Evolutionary conservation across 2,888 invertebrate genomes (phyloP).

Genomic region (Xylota segnis): DNA sequence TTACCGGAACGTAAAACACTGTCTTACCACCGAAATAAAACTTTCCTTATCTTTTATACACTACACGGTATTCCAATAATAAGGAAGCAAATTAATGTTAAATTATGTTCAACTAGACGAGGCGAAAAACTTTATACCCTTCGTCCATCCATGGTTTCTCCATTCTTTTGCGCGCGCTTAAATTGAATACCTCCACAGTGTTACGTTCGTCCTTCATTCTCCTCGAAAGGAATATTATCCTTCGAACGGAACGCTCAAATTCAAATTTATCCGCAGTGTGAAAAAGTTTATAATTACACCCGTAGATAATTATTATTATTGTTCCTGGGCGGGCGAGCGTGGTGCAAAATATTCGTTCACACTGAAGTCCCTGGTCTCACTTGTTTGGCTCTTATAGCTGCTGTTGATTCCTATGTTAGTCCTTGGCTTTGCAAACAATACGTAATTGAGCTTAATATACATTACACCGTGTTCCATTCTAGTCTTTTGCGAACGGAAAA

Average conservation of each 20-base stretch:
- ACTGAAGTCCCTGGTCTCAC: conserved; percentile 6
- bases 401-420: conserved; percentile 20
- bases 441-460: conserved; percentile 53
- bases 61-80: conserved; percentile 24
- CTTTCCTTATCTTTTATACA: conserved; percentile 9
- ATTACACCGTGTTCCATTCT: conserved; percentile 31
- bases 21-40: conserved; percentile 11
- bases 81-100: conserved; percentile 35
- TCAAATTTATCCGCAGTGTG: conserved; percentile 57
- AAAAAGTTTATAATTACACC: conserved; percentile 66
- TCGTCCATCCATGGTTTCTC: conserved; percentile 12
- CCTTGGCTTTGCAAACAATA: conserved; percentile 29
- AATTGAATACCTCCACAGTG: conserved; percentile 22
- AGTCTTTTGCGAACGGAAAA: conserved; percentile 12
- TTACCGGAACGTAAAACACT: conserved; percentile 12
- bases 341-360: conserved; percentile 1
- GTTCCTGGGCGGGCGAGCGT: conserved; percentile 23
- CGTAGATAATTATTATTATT: conserved; percentile 63
- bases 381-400: conserved; percentile 8
- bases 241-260: conserved; percentile 39
- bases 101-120: conserved; percentile 34
- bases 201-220: conserved; percentile 8
- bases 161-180: background rate
- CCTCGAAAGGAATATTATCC: conserved; percentile 20
- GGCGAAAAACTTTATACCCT: conserved; percentile 14